phyloP scores from a whole-genome alignment of 1,140 invertebrate species.

The Wasmannia auropunctata region DNA sequence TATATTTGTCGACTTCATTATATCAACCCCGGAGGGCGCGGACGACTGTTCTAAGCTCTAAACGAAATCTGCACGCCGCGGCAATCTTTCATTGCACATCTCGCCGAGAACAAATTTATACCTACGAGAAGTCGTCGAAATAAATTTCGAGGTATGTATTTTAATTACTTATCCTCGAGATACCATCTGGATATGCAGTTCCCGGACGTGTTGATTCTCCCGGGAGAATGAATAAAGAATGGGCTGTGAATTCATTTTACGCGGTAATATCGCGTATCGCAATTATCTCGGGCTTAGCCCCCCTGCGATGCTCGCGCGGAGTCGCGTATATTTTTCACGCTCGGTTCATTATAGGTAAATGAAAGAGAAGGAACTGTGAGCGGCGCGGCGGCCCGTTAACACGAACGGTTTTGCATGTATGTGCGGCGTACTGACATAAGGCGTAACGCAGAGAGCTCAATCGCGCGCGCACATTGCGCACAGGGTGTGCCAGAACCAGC shows the following conservation, averaged over 20 bases:
- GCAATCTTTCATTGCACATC: background rate
- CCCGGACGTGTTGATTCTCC: background rate
- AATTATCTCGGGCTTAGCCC: background rate
- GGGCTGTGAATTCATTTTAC: background rate
- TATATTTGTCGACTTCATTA: background rate
- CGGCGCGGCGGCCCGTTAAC: conserved; percentile 54
- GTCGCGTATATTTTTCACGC: background rate
- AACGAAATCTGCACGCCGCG: no score
- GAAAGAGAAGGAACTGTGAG: conserved; percentile 41
- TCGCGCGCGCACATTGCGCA: background rate
- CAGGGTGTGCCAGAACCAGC: background rate
- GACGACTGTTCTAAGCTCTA: background rate
- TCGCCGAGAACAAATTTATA: background rate
- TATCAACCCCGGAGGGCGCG: background rate
- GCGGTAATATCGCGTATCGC: background rate
- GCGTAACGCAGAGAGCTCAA: conserved; percentile 22
- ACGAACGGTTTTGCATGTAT: conserved; percentile 27
- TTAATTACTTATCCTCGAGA: background rate
- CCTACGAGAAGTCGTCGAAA: background rate
- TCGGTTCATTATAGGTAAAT: conserved; percentile 50
- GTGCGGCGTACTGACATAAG: no score
- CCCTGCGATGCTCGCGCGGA: conserved; percentile 14
- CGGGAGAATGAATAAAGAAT: background rate
- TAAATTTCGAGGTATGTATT: background rate
- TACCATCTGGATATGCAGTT: background rate